Evolutionary conservation across 1,140 invertebrate genomes (phyloP).

Genomic region (Brachionus manjavacas): DNA sequence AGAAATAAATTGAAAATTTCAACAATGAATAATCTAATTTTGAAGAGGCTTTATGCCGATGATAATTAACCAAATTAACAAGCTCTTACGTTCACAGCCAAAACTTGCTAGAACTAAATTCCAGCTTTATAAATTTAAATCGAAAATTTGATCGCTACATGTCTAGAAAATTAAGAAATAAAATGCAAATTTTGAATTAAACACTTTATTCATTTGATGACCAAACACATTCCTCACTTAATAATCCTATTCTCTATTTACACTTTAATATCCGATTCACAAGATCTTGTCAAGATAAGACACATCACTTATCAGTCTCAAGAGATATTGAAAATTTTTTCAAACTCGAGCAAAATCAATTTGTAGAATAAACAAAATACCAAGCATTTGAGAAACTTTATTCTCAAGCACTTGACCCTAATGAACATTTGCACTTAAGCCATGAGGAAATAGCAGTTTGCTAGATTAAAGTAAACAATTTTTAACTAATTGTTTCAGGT

Average conservation of each 20-base stretch:
- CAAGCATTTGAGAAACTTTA: background rate
- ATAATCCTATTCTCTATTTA: background rate
- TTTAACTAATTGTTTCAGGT: background rate
- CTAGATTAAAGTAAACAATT: background rate
- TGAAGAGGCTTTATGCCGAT: background rate
- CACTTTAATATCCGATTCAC: background rate
- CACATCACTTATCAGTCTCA: background rate
- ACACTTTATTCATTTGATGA: background rate
- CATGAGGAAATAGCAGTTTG: background rate
- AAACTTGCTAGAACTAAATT: background rate
- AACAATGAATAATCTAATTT: background rate
- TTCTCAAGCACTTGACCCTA: constrained; percentile 20
- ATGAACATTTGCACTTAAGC: background rate
- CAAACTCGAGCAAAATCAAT: background rate
- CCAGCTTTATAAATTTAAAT: background rate
- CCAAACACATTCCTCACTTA: background rate
- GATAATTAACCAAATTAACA: background rate
- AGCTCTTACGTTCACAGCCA: background rate
- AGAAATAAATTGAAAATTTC: background rate
- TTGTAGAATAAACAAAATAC: constrained; percentile 3
- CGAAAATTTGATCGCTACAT: background rate
- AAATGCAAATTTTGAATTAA: background rate
- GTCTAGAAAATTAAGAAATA: background rate
- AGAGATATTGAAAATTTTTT: background rate
- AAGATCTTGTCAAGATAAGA: background rate